Base-by-base conservation (phyloP, 2,113 vertebrate species). In the Glaucidium brasilianum region DNA sequence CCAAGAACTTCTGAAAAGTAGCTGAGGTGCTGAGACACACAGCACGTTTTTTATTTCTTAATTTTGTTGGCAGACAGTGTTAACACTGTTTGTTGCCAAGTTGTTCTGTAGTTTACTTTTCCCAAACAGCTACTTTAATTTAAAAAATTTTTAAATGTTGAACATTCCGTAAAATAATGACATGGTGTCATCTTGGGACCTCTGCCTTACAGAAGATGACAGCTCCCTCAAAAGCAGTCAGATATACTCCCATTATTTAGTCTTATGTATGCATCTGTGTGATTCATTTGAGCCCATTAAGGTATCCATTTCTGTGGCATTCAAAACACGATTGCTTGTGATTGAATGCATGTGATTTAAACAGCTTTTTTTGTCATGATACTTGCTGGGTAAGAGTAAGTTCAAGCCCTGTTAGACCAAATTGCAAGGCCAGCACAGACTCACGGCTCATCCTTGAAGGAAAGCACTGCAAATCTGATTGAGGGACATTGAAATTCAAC, bases 61-160 rank as follows among this genome's bases (percentile, higher is more conserved):
- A 91, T 95, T 94, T 79, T 96, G 45, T 53, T 95, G 77, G 87
- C 63, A 55, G 59, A 68, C 60, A 83, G 15, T 18, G 53, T 90
- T 0, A 0, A 76, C 68, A 77, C 7, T 91, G 52, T 25, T 68
- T 84, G 30, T 83, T 81, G 63, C 43, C 69, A 78, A 43, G 25
- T 60, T 87, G 11, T 78, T 92, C 52, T 53, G 30, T 56, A 71
- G 59, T 71, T 95, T 84, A 71, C 35, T 83, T 93, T 93, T 81
- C 56, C 73, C 62, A 88, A 90, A 73, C 13, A 91, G 11, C 9
- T 78, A 62, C n/a, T 78, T 79, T 10, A 6, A 88, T 67, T 71
- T 37, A 68, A 30, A 32, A 8, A 35, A 27, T 9, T 45, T 63
- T 67, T 80, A 74, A 52, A 78, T 68, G 27, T 64, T 85, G 52